Percentiles rank a stretch among this genome's conserved stretches.
phyloP scores from a whole-genome alignment of 1,140 invertebrate genomes.

The Saxidomus purpurata region DNA sequence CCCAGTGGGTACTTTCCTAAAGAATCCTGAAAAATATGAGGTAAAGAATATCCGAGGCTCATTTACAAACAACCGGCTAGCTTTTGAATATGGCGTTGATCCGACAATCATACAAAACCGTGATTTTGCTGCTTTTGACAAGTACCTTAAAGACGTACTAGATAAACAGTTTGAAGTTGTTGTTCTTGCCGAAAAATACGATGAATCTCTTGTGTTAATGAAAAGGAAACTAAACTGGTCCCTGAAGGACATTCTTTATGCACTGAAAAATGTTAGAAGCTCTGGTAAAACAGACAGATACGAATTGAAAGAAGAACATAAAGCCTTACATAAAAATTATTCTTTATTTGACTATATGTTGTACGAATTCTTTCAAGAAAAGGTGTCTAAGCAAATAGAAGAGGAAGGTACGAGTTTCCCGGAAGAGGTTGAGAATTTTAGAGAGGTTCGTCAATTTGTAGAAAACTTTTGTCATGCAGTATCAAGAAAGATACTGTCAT shows the following conservation, averaged over 20 bases:
- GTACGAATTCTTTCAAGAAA: constrained; percentile 70
- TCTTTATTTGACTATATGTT: constrained; percentile 69
- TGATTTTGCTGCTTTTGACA: constrained; percentile 42
- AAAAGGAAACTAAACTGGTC: constrained; percentile 87
- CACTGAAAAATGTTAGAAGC: constrained; percentile 49
- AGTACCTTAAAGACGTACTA: constrained; percentile 57
- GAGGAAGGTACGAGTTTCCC: constrained; percentile 50
- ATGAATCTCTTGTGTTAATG: constrained; percentile 87
- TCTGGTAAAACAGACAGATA: constrained; percentile 16
- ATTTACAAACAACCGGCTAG: constrained; percentile 65
- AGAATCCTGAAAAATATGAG: constrained; percentile 19
- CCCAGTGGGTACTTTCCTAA: constrained; percentile 25
- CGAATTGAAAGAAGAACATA: not conserved
- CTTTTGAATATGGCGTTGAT: constrained; percentile 65
- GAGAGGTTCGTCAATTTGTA: constrained; percentile 45
- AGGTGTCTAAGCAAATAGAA: constrained; percentile 56
- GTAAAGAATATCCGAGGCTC: not conserved
- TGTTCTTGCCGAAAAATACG: constrained; percentile 87
- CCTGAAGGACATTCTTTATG: constrained; percentile 84
- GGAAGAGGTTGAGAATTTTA: constrained; percentile 69
- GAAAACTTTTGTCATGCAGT: constrained; percentile 66
- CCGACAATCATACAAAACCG: constrained; percentile 24
- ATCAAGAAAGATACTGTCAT: not conserved
- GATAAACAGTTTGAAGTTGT: constrained; percentile 85
- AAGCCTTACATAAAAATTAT: constrained; percentile 27